Percentiles rank a stretch among this genome's conserved stretches.
Evolutionary conservation across 2,888 invertebrate species (phyloP).

Genomic region (Halictus ligatus): DNA sequence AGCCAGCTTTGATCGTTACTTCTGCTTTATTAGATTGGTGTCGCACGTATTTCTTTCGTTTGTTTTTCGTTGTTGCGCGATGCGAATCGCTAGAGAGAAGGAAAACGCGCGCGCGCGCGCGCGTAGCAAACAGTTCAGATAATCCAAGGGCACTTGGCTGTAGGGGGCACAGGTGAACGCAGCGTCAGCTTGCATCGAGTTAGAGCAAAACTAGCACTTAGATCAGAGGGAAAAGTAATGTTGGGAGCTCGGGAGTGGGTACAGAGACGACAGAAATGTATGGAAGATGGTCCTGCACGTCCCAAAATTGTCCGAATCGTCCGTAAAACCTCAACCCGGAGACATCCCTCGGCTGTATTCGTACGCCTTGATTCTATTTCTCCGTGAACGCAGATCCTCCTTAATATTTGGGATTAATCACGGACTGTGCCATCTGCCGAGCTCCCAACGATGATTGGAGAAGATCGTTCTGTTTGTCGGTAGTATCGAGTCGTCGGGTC

Average conservation of each 20-base stretch:
- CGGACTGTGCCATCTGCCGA: neutral
- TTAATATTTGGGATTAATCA: neutral
- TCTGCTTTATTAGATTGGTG: conserved; percentile 58
- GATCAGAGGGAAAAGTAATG: conserved; percentile 18
- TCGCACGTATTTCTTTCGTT: conserved; percentile 61
- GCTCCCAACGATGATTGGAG: neutral
- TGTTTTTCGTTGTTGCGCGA: conserved; percentile 54
- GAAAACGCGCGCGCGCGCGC: conserved; percentile 16
- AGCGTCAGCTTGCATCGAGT: conserved; percentile 9
- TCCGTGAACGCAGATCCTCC: neutral
- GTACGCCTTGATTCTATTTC: neutral
- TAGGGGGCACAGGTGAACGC: conserved; percentile 49
- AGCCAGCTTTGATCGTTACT: conserved; percentile 64
- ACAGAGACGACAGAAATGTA: neutral
- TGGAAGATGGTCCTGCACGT: neutral
- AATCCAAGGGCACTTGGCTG: conserved; percentile 27
- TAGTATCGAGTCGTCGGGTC: conserved; percentile 30
- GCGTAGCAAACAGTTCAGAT: conserved; percentile 21
- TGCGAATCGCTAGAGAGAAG: conserved; percentile 35
- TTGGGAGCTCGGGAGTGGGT: neutral
- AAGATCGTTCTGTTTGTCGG: conserved; percentile 12
- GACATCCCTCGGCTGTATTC: too few species aligned
- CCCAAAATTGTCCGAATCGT: neutral
- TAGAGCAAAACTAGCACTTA: conserved; percentile 5
- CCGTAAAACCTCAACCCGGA: neutral